Percentiles rank a stretch among this genome's conserved stretches.
Conservation (phyloP, 2,888 invertebrate species). For the Schizotus pectinicornis region DNA sequence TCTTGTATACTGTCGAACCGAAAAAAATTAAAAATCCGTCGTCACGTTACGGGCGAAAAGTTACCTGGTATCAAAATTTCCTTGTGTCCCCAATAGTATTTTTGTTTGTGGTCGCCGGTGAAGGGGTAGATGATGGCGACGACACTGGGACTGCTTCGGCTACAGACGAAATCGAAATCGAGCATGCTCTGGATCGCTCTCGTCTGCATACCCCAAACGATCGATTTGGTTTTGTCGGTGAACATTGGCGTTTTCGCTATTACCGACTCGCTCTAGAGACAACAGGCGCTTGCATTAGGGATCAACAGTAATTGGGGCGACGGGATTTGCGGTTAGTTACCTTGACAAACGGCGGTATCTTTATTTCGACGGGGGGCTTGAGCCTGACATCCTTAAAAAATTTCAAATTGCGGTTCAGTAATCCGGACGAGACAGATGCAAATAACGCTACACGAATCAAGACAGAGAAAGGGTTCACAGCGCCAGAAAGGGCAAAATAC, state of each 20-base stretch:
- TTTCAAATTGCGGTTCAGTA: neutral
- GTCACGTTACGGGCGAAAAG: no score
- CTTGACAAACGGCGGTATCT: slow-evolving; percentile 14
- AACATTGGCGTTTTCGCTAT: slow-evolving; percentile 67
- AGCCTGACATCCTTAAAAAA: slow-evolving; percentile 24
- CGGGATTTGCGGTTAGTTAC: slow-evolving; percentile 23
- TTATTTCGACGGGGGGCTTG: slow-evolving; percentile 16
- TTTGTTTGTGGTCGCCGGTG: slow-evolving; percentile 98
- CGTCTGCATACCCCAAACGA: slow-evolving; percentile 99
- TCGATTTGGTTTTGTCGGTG: slow-evolving; percentile 84
- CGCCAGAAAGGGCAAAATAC: no score
- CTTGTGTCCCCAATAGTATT: slow-evolving; percentile 99
- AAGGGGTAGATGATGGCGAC: slow-evolving; percentile 98
- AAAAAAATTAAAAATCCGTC: slow-evolving; percentile 2
- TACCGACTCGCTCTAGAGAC: slow-evolving; percentile 44
- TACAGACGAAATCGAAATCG: slow-evolving; percentile 94
- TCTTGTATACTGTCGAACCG: slow-evolving; percentile 76
- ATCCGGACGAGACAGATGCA: neutral
- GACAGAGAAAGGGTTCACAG: neutral
- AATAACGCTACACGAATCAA: neutral
- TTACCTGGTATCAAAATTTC: slow-evolving; percentile 81
- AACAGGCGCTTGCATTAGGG: slow-evolving; percentile 16
- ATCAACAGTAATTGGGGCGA: slow-evolving; percentile 12
- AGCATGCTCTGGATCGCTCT: slow-evolving; percentile 96
- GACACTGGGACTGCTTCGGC: slow-evolving; percentile 86